Conservation (phyloP, 2,888 invertebrate genomes). For the Zeuzera pyrina region DNA sequence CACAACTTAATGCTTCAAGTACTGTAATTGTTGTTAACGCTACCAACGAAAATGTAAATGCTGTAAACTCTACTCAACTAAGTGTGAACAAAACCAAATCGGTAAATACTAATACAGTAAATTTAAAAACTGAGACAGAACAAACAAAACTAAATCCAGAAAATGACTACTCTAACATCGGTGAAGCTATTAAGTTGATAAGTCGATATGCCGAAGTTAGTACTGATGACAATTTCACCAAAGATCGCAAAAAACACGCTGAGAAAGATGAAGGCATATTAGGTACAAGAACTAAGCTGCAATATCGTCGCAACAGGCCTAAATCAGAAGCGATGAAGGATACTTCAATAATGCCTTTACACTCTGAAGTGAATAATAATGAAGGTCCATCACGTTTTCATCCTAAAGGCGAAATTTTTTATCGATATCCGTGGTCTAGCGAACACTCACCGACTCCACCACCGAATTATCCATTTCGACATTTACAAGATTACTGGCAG, state of each 20-base stretch:
- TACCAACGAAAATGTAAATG: constrained; percentile 12
- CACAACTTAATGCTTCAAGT: constrained; percentile 18
- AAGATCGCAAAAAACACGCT: constrained; percentile 44
- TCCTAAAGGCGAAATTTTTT: constrained; percentile 40
- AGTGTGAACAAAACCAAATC: constrained; percentile 17
- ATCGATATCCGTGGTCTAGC: constrained; percentile 57
- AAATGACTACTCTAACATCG: constrained; percentile 62
- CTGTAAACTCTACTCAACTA: constrained; percentile 8
- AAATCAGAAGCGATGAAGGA: constrained; percentile 16
- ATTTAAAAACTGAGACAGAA: constrained; percentile 36
- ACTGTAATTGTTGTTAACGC: constrained; percentile 13
- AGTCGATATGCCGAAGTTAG: constrained; percentile 66
- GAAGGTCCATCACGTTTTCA: too few relatives aligned
- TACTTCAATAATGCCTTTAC: constrained; percentile 19
- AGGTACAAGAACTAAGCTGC: constrained; percentile 60
- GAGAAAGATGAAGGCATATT: constrained; percentile 49
- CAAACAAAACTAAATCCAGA: constrained; percentile 58
- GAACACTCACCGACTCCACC: constrained; percentile 52
- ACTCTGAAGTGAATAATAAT: constrained; percentile 11
- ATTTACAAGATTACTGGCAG: constrained; percentile 64
- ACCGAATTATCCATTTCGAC: constrained; percentile 56
- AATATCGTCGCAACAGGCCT: constrained; percentile 55
- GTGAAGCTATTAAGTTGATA: constrained; percentile 64
- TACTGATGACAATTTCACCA: constrained; percentile 60
- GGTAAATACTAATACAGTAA: constrained; percentile 14